Base-by-base conservation (phyloP, 2,888 invertebrate species). In the Selenia dentaria region DNA sequence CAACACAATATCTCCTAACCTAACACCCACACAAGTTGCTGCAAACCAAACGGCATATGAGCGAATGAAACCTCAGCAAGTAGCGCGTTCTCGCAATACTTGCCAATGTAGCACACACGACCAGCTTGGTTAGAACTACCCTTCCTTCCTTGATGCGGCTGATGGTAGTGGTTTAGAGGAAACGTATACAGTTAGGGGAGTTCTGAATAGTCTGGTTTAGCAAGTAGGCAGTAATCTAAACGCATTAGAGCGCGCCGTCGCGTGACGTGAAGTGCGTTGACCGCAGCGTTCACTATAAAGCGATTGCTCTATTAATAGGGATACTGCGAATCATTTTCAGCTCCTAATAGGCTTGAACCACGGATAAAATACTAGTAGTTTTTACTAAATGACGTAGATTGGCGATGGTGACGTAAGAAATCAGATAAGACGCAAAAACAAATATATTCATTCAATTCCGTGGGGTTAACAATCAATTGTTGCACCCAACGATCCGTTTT, bases 221-320 rank as follows among this genome's bases (percentile, higher is more conserved):
- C 63, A 60, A 72, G 78, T 79, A 83, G 83, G 84, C 74, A 84
- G 84, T 83, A 83, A 86, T 85, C 81, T 85, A 83, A 83, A 81
- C 81, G 83, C 82, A 85, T 87, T 86, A 86, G 82, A 81, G 77
- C 76, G 79, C 66, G 76, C 67, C 78, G 82, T 80, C 76, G 81
- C 89, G 87, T 87, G 87, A 86, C 88, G 85, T 68, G 64, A 66
- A 70, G 89, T 79, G 74, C 88, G 68, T 79, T 88, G 88, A 88
- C 88, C 88, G 87, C 78, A 59, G 67, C 67, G 78, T 74, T 78
- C 77, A 66, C 79, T 79, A 70, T 71, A 71, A 63, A 75, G 79
- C 80, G 77, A 80, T 81, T 76, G 80, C 77, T 78, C 74, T 78
- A 83, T 82, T 79, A 76, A 65, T 76, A 83, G 83, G 81, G 81